Percentiles rank a stretch among this genome's conserved stretches.
These are phyloP conservation scores for Cistogaster globosa DNA, from an alignment of 2,888 invertebrate species.

Conservation along the genomic window DNA sequence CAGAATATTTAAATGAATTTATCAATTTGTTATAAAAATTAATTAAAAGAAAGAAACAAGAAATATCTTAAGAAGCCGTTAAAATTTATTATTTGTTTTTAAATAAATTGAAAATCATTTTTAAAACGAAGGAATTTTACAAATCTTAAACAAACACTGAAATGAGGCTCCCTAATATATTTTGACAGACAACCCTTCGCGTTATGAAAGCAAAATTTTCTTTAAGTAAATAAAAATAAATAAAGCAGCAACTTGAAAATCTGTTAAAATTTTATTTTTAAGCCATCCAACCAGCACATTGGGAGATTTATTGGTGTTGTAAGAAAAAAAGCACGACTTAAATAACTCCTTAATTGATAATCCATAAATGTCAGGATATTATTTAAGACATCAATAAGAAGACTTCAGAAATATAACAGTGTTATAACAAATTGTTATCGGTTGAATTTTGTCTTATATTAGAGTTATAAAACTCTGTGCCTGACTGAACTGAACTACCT, in stretches of 20 bases:
- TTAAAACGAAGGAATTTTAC: slow-evolving; percentile 57
- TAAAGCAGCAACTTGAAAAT: slow-evolving; percentile 17
- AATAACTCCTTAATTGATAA: no score
- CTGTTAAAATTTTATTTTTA: not conserved
- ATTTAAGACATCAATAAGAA: no score
- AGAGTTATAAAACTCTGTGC: no score
- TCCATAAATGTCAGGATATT: no score
- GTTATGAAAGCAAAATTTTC: slow-evolving; percentile 46
- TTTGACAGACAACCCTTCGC: slow-evolving; percentile 25
- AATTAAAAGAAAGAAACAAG: slow-evolving; percentile 14
- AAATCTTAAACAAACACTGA: not conserved
- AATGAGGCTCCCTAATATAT: not conserved
- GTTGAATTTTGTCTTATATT: no score
- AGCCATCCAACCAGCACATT: no score
- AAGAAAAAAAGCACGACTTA: no score
- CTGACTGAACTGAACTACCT: no score
- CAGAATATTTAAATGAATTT: slow-evolving; percentile 9
- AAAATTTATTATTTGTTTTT: slow-evolving; percentile 51
- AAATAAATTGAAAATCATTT: slow-evolving; percentile 54
- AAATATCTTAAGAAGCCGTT: slow-evolving; percentile 38
- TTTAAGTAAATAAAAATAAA: slow-evolving; percentile 33
- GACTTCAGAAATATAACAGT: no score
- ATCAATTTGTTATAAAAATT: slow-evolving; percentile 55
- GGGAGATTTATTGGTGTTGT: no score
- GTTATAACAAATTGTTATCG: no score